These are phyloP conservation scores for Harpalus rubripes DNA, from an alignment of 2,888 invertebrate species.

Conservation along the genomic window DNA sequence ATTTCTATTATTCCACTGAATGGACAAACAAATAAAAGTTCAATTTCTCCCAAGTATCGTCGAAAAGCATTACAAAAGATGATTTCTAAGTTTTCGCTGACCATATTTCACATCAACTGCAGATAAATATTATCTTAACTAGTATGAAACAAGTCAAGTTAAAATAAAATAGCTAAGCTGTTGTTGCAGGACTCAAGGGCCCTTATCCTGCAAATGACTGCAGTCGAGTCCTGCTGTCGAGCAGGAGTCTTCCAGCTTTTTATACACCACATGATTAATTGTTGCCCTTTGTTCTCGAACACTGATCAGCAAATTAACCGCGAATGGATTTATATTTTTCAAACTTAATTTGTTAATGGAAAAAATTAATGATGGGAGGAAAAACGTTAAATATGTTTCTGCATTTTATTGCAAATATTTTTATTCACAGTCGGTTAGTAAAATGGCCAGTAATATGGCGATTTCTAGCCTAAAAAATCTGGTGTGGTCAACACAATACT, in stretches of 20 bases:
- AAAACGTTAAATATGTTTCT: neutral
- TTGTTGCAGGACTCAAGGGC: neutral
- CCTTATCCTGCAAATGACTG: neutral
- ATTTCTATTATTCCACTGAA: neutral
- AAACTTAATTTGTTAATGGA: neutral
- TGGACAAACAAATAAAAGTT: neutral
- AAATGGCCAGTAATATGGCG: no score
- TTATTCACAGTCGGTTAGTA: no score
- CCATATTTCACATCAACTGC: neutral
- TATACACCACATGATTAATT: neutral
- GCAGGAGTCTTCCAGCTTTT: neutral
- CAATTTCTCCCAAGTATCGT: neutral
- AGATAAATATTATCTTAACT: neutral
- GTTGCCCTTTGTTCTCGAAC: neutral
- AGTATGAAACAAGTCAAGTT: neutral
- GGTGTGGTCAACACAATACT: no score
- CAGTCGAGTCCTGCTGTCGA: constrained; percentile 1
- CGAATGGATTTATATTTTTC: neutral
- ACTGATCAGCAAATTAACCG: neutral
- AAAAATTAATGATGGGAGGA: neutral
- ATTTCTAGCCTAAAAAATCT: no score
- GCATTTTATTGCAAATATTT: neutral
- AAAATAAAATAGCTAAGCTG: constrained; percentile 5
- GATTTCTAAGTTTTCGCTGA: neutral
- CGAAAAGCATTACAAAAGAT: neutral